These are phyloP conservation scores for Corythoichthys haematopterus DNA, from an alignment of 2,113 vertebrate genomes.

Conservation along the genomic window DNA sequence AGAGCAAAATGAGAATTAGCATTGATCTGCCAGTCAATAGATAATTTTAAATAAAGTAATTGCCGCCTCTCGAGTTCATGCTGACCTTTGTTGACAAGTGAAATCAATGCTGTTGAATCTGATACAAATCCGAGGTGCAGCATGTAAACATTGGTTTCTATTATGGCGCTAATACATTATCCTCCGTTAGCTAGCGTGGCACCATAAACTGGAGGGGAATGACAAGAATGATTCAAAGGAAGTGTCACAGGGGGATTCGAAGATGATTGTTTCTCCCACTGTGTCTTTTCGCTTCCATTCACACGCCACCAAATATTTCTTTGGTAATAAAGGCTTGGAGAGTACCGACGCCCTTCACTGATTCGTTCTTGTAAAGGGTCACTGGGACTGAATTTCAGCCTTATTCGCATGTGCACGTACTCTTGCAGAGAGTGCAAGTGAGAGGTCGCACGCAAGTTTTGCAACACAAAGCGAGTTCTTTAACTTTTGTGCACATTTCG, in stretches of 20 bases:
- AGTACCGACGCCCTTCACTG: conserved; percentile 37
- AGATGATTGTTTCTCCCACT: conserved; percentile 45
- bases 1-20: conserved; percentile 93
- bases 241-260: conserved; percentile 40
- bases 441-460: background rate
- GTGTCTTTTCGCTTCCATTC: conserved; percentile 19
- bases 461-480: background rate
- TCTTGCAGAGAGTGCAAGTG: background rate
- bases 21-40: conserved; percentile 94
- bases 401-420: conserved; percentile 1
- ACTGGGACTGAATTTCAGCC: background rate
- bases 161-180: conserved; percentile 82
- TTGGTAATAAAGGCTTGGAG: conserved; percentile 18
- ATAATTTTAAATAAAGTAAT: conserved; percentile 99
- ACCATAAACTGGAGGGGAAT: conserved; percentile 49
- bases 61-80: conserved; percentile 92
- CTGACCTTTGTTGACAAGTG: conserved; percentile 96
- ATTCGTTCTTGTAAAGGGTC: conserved; percentile 13
- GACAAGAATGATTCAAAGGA: conserved; percentile 52
- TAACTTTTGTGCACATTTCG: background rate
- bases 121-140: conserved; percentile 86
- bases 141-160: conserved; percentile 98
- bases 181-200: conserved; percentile 75
- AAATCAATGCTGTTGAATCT: conserved; percentile 98
- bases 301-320: conserved; percentile 17